Percentiles rank a stretch among this genome's conserved stretches.
Conservation (phyloP, 2,113 vertebrate species). For the Dromaius novaehollandiae region DNA sequence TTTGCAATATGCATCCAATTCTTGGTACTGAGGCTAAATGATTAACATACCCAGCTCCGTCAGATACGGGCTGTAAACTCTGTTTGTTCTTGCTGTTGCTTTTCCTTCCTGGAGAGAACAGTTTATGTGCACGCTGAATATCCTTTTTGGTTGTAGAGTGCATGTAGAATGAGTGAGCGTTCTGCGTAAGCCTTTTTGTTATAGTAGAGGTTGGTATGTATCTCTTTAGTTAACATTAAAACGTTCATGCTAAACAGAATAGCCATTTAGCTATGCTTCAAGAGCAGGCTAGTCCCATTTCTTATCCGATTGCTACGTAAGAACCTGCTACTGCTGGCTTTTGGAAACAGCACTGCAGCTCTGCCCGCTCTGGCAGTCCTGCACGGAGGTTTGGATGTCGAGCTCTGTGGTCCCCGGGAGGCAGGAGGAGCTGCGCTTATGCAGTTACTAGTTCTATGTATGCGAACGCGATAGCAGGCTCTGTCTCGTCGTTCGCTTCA, state of each 20-base stretch:
- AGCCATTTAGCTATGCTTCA: not conserved
- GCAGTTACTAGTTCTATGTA: not conserved
- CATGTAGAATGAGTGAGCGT: not conserved
- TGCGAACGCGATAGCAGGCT: not conserved
- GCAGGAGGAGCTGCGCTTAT: not conserved
- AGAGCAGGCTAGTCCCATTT: not conserved
- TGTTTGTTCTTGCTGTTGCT: not conserved
- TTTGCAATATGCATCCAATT: not conserved
- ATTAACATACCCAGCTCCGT: not conserved
- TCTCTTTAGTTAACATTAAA: not conserved
- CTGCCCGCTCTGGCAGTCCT: not conserved
- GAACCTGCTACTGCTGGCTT: not conserved
- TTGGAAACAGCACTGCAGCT: not conserved
- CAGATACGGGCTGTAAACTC: not conserved
- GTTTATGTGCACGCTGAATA: accelerated
- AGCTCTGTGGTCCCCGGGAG: not conserved
- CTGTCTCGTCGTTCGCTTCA: not conserved
- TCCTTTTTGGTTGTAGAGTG: not conserved
- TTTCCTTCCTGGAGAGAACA: not conserved
- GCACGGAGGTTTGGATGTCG: not conserved
- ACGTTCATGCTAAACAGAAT: not conserved
- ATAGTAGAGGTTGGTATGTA: accelerated
- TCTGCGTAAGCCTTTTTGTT: not conserved
- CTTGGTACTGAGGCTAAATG: not conserved
- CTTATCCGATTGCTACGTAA: accelerated